Percentiles rank a stretch among this genome's conserved stretches.
Evolutionary conservation across 2,797 vertebrate genomes (phyloP).

Genomic region (Galagoides demidoff): DNA sequence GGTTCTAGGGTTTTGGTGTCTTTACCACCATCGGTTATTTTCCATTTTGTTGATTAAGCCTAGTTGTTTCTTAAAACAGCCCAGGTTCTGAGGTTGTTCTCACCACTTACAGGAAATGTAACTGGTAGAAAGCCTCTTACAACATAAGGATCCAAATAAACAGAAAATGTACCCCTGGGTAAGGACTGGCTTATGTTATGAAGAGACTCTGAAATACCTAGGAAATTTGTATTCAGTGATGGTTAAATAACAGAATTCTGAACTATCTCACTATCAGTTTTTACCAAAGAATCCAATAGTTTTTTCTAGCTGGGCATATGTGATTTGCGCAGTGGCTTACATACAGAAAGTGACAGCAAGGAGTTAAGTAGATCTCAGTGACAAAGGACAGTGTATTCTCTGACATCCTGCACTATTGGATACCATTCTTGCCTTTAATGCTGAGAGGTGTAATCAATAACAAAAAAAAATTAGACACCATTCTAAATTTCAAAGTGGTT

Average conservation of each 20-base stretch:
- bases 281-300: not conserved
- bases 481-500: not conserved
- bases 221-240: not conserved
- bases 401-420: not conserved
- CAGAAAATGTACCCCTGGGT: not conserved
- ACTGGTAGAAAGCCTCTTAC: not conserved
- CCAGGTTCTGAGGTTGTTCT: not conserved
- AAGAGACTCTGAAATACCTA: not conserved
- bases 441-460: no score
- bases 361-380: not conserved
- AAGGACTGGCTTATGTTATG: not conserved
- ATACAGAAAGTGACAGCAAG: not conserved
- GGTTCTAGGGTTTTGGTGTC: not conserved
- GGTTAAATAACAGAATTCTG: not conserved
- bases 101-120: not conserved
- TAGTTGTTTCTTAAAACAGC: not conserved
- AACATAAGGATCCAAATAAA: not conserved
- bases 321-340: not conserved
- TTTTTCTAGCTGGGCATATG: not conserved
- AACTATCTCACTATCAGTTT: not conserved
- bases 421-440: no score
- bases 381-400: not conserved
- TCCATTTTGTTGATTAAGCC: not conserved
- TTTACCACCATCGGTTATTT: not conserved
- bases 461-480: no score